Evolutionary conservation across 2,888 invertebrate genomes (phyloP).

Genomic region (Lomographa bimaculata): DNA sequence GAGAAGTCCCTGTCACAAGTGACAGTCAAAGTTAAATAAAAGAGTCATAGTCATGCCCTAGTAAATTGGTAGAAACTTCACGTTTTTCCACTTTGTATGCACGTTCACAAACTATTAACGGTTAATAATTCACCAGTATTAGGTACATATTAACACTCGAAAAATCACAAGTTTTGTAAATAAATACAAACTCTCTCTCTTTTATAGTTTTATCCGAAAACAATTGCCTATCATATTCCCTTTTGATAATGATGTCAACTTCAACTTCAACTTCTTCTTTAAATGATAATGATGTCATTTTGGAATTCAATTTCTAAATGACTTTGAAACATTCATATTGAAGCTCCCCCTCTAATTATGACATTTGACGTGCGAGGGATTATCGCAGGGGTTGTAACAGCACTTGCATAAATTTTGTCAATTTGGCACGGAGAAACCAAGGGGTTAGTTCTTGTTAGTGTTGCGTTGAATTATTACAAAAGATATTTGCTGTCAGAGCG

Average conservation of each 20-base stretch:
- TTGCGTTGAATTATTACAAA: constrained; percentile 35
- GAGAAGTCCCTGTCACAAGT: too few species aligned
- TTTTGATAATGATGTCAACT: constrained; percentile 17
- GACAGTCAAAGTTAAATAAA: too few species aligned
- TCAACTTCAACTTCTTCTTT: constrained; percentile 18
- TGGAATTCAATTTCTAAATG: constrained; percentile 20
- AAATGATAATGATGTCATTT: constrained; percentile 19
- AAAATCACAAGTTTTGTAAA: too few species aligned
- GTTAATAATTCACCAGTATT: too few species aligned
- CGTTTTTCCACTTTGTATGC: too few species aligned
- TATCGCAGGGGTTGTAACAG: constrained; percentile 45
- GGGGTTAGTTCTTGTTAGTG: constrained; percentile 30
- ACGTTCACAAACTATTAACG: too few species aligned
- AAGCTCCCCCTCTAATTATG: constrained; percentile 61
- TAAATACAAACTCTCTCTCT: too few species aligned
- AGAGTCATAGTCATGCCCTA: too few species aligned
- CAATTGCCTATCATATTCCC: constrained; percentile 3
- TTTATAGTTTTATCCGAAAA: too few species aligned
- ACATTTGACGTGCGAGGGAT: constrained; percentile 69
- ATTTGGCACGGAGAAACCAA: constrained; percentile 64
- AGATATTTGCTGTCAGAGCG: constrained; percentile 34
- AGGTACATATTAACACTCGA: too few species aligned
- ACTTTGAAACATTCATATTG: constrained; percentile 29
- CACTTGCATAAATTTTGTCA: constrained; percentile 80
- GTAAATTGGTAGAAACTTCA: too few species aligned